Conservation (phyloP, 2,888 invertebrate species). For the Chaetoderma sp. region DNA sequence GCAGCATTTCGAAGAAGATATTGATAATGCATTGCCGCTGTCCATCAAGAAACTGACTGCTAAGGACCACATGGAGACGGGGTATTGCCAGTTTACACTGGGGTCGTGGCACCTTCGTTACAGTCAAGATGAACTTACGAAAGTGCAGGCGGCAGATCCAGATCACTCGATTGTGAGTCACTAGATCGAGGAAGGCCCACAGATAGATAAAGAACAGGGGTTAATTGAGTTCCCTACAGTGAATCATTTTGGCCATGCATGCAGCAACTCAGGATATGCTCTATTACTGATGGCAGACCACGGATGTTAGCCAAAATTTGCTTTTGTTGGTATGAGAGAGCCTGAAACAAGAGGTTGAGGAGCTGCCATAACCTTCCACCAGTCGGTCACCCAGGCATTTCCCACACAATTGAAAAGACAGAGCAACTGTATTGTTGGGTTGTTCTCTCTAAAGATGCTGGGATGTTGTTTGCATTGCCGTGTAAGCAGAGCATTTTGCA, state of each 20-base stretch:
- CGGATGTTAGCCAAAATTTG: neutral
- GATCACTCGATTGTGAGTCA: too few relatives aligned
- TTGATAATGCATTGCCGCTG: conserved; percentile 3
- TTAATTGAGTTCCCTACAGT: too few relatives aligned
- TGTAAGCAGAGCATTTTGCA: conserved; percentile 14
- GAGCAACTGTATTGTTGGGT: neutral
- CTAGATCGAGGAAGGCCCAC: too few relatives aligned
- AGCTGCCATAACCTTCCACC: conserved; percentile 4
- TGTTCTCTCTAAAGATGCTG: conserved; percentile 3
- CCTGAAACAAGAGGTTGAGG: neutral
- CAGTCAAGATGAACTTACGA: too few relatives aligned
- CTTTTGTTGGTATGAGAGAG: conserved; percentile 1
- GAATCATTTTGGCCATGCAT: neutral
- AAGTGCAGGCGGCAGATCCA: too few relatives aligned
- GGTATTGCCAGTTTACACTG: too few relatives aligned
- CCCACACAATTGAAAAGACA: conserved; percentile 1
- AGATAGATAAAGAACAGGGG: too few relatives aligned
- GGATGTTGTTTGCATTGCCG: neutral
- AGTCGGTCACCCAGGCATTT: conserved; percentile 3
- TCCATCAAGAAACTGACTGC: neutral
- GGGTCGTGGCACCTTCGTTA: too few relatives aligned
- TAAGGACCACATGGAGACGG: neutral
- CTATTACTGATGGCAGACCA: conserved; percentile 12
- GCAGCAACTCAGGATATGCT: neutral
- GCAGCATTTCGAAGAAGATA: conserved; percentile 1